A percentile compares a stretch with the other conserved stretches of the same genome.
These are phyloP conservation scores for Eleutherodactylus coqui DNA, from an alignment of 2,797 vertebrate species.

Conservation along the genomic window DNA sequence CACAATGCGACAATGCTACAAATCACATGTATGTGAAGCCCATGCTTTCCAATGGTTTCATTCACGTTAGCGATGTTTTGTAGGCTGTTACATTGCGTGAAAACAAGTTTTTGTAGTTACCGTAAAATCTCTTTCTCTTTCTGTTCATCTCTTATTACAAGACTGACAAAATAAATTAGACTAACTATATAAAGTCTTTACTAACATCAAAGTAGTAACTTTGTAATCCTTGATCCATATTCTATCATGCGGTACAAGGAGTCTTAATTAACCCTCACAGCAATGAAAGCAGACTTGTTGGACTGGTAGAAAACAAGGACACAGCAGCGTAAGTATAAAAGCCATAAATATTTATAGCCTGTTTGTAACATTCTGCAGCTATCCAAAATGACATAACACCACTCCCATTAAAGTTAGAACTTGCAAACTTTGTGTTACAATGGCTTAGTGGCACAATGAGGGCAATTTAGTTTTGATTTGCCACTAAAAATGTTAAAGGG, in stretches of 20 bases:
- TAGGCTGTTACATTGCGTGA: too few species aligned
- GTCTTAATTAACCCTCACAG: conserved; percentile 72
- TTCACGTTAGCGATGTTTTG: too few species aligned
- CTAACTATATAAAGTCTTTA: background rate
- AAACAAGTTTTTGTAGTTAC: too few species aligned
- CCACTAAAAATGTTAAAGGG: too few species aligned
- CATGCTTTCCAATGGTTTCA: too few species aligned
- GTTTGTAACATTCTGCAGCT: background rate
- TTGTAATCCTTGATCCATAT: conserved; percentile 77
- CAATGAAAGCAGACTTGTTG: conserved; percentile 86
- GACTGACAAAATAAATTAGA: too few species aligned
- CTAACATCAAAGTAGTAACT: background rate
- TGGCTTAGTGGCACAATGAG: too few species aligned
- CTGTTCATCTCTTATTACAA: background rate
- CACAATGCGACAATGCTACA: too few species aligned
- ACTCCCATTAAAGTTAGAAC: background rate
- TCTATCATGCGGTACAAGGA: conserved; percentile 84
- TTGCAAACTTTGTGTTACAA: too few species aligned
- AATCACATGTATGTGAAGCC: too few species aligned
- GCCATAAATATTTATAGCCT: background rate
- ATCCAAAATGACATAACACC: background rate
- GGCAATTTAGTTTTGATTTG: too few species aligned
- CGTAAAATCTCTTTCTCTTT: too few species aligned
- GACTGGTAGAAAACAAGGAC: conserved; percentile 80
- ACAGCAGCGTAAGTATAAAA: conserved; percentile 78